Evolutionary conservation across 2,888 invertebrate genomes (phyloP), one percentile per base, ranked within the genome.

Genomic region (Orthosia cruda): DNA sequence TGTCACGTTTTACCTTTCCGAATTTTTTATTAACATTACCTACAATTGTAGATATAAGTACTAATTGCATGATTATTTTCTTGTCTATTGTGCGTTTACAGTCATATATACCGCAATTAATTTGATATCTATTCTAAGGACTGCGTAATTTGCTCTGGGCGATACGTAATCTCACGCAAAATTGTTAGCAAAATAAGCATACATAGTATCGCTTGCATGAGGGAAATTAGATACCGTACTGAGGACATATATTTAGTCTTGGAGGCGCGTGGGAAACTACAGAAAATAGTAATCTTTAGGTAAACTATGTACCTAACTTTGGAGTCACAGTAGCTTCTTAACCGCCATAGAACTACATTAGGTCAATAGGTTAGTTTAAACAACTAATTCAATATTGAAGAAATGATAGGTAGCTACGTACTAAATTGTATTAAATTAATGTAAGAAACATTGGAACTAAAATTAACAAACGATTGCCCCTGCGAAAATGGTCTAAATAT

Each of bases 231-330:
- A 87, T 81, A 87, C 64, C 58, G 65, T 58, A 68, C 68, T 64
- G 64, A 77, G 74, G 75, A 74, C 65, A 69, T 72, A 61, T 71
- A 77, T 77, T 82, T 82, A 89, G 88, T 87, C 88, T 88, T 80
- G 77, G 81, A 91, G 87, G 89, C 85, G 91, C 94, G 95, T 95
- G 95, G 93, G 95, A 95, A 94, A 89, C 84, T 84, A 87, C 79
- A 88, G 89, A 90, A 91, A 86, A 90, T 68, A 61, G 52, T 85
- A 84, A 89, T 90, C 88, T 89, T 89, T 87, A 89, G 89, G 88
- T 88, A 92, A 91, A 87, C 81, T 70, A 64, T 49, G 50, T 62
- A n/a, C n/a, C n/a, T n/a, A 61, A 49, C 23, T 26, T 67, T 71
- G 49, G 52, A 54, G 55, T 63, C 20, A 23, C 71, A 59, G n/a